Base-by-base conservation (phyloP, 2,888 invertebrate species). In the Andrena camellia region DNA sequence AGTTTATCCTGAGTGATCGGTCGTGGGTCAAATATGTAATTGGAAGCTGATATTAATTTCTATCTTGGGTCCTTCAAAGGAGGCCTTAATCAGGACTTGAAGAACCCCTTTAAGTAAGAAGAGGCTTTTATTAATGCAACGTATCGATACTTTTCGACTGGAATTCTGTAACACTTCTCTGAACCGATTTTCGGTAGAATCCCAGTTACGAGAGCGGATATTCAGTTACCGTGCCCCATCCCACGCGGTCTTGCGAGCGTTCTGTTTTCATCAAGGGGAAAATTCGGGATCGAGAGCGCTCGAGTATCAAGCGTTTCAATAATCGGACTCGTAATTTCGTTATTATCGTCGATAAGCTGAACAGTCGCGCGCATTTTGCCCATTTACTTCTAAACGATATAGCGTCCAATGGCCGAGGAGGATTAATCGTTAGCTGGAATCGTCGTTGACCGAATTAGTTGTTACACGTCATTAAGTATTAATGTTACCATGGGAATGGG, bases 361-460 rank as follows among this genome's bases (percentile, higher is more conserved):
- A 33, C 3, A 10, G 42, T 42, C 20, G 23, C 13, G 42, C n/a
- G 59, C 59, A 50, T 63, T 73, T 62, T 6, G 35, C 17, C 33
- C 31, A 29, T 26, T 33, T 57, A 31, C 50, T 63, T 75, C 63
- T 63, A 50, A 62, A 33, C 67, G 63, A 68, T 62, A 52, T 57
- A 57, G 52, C 54, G 13, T 31, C 20, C 54, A 31, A 62, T 67
- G 57, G 29, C 63, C 68, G 63, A 50, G 62, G 33, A 31, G 78
- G 59, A 64, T 81, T 73, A 78, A 69, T 78, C 54, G 79, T 68
- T 62, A 50, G 72, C 62, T 66, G 35, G 35, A 26, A n/a, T n/a
- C n/a, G 60, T 66, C 70, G 60, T 31, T 54, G 50, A 70, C 33
- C 64, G 70, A 76, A 77, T 77, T 80, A 80, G 71, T 62, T 52